phyloP scores from a whole-genome alignment of 2,113 vertebrate genomes.

The Tiliqua scincoides region DNA sequence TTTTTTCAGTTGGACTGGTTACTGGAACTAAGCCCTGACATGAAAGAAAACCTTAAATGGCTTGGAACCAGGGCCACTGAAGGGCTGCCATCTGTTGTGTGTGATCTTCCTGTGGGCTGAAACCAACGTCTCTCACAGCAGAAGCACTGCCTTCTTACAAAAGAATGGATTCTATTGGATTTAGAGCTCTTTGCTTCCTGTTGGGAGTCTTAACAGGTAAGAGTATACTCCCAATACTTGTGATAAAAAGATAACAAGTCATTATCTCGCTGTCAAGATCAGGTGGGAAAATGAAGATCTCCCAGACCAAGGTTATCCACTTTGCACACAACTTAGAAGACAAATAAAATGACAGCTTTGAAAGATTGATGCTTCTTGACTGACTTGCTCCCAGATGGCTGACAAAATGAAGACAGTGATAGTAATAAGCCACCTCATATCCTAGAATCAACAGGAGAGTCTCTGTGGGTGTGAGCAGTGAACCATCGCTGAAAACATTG shows the following conservation, averaged over 20 bases:
- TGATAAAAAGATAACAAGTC: not conserved
- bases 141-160: conserved; percentile 10
- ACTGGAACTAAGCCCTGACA: not conserved
- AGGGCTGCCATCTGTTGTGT: not conserved
- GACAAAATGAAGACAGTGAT: not conserved
- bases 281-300: not conserved
- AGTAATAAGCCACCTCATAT: not conserved
- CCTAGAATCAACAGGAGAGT: not conserved
- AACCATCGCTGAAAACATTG: not conserved
- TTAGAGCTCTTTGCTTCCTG: conserved; percentile 51
- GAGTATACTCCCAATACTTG: conserved; percentile 27
- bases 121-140: conserved; percentile 1
- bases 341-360: not conserved
- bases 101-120: conserved; percentile 20
- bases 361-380: not conserved
- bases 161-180: conserved; percentile 61
- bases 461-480: not conserved
- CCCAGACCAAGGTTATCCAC: not conserved
- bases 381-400: not conserved
- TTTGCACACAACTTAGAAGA: not conserved
- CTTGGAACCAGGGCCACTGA: not conserved
- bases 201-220: conserved; percentile 70
- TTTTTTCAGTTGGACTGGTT: not conserved
- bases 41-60: not conserved
- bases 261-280: not conserved